Evolutionary conservation across 2,888 invertebrate genomes (phyloP), one percentile per base, ranked within the genome.

Genomic region (Agriopis aurantiaria): DNA sequence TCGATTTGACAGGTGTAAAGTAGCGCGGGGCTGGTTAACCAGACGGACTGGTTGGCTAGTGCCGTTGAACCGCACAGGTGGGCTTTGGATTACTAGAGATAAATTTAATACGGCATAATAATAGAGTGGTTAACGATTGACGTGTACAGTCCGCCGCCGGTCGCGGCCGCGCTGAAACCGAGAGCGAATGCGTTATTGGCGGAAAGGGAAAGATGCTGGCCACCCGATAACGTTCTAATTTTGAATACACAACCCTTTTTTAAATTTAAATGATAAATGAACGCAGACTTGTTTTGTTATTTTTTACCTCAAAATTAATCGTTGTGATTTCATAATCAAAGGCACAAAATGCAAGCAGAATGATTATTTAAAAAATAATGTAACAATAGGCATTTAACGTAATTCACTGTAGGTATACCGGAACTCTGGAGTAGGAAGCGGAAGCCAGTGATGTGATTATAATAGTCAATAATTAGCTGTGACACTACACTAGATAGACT

Each of bases 21-120:
- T 86, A 86, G 87, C 81, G 82, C 84, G 86, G 87, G 56, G 86
- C 80, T 80, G 83, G 87, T 89, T 88, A 89, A 92, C 92, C 89
- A 90, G 92, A 88, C 86, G 78, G 82, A 91, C 92, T 88, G 91
- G 92, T 91, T 85, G 84, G 82, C 82, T 90, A 91, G 91, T 89
- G 91, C 88, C 92, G 91, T 88, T 93, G 92, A 93, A 93, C 92
- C 88, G 87, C 86, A 86, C 90, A 89, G 90, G 90, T 89, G 91
- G 91, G 89, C 91, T 90, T 91, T 92, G 92, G 89, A 90, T 90
- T 89, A 91, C 88, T 89, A 88, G 87, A 91, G 88, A 92, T 92
- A 90, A 88, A 90, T 89, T 89, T 88, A 91, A 91, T 92, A 89
- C 86, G 82, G 84, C 84, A 83, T 91, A 91, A 91, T 92, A 91